Base-by-base conservation (phyloP, 1,140 invertebrate genomes). In the Geopemphigus sp. region DNA sequence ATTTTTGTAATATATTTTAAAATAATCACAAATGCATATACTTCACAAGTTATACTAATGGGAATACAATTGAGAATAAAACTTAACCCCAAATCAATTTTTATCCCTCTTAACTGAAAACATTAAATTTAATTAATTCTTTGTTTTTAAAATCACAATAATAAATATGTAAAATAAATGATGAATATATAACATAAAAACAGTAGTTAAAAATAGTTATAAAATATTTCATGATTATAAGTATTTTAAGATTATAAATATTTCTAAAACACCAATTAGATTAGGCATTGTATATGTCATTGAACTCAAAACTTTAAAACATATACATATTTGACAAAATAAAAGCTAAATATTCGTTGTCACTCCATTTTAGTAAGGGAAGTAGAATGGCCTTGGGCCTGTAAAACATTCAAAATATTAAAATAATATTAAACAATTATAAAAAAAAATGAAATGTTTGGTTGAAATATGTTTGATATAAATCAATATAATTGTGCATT, bases 351-450 rank as follows among this genome's bases (percentile, higher is more conserved):
- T 72, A 50, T 72, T 54, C 50, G 47, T 29, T 54, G 32, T n/a
- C 74, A 61, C 32, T 78, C 45, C 57, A 19, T 61, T 78, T 39
- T 78, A 78, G 57, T 78, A 78, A 39, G 74, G 57, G 57, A 45
- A 78, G 74, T 78, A 78, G 39, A 53, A 78, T 78, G 74, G 74
- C 56, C 74, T 78, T 45, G 74, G 74, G 57, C 74, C 74, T 78
- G 74, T 50, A 61, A 63, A 78, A 78, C 5, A 72, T 72, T 72
- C 24, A 72, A 72, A 70, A 70, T 53, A 72, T 53, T 54, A 72
- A 54, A 54, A 54, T 72, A 63, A 78, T 26, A 73, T 56, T 72
- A n/a, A 29, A 73, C n/a, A 54, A 73, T 5, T 50, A 50, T 50
- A 56, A 72, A 54, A 72, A 72, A 11, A 72, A 54, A 54, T 32